These are phyloP conservation scores for Nudaria mundana DNA, from an alignment of 2,888 invertebrate species.

Conservation along the genomic window DNA sequence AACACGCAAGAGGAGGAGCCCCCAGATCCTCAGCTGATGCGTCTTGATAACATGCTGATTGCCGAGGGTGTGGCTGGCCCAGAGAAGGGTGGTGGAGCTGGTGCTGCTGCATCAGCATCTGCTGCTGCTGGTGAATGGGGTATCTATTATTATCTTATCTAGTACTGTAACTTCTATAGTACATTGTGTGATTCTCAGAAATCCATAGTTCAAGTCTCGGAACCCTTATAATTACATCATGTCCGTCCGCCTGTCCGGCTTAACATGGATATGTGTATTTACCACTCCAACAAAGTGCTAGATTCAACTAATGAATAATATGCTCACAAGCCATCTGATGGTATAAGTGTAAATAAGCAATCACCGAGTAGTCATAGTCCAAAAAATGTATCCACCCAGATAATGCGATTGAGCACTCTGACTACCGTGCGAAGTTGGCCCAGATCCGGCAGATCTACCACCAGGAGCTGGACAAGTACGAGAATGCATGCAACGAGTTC, in stretches of 20 bases:
- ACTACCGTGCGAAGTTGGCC: slow-evolving; percentile 98
- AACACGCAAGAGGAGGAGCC: slow-evolving; percentile 99
- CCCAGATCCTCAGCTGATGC: slow-evolving; percentile 98
- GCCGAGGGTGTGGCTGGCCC: slow-evolving; percentile 99
- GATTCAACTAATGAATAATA: too few relatives aligned
- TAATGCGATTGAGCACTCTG: slow-evolving; percentile 99
- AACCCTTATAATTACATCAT: too few relatives aligned
- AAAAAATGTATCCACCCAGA: slow-evolving; percentile 83
- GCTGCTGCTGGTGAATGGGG: slow-evolving; percentile 89
- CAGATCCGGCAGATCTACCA: slow-evolving; percentile 99
- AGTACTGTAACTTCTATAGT: too few relatives aligned
- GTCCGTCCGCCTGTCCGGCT: too few relatives aligned
- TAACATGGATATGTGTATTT: too few relatives aligned
- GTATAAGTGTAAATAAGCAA: too few relatives aligned
- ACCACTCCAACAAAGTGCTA: too few relatives aligned
- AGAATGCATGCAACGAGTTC: slow-evolving; percentile 99
- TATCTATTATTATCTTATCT: slow-evolving; percentile 29
- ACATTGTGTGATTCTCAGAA: too few relatives aligned
- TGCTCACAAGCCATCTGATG: too few relatives aligned
- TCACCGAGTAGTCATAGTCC: too few relatives aligned
- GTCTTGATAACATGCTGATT: slow-evolving; percentile 99
- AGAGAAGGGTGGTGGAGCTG: slow-evolving; percentile 94
- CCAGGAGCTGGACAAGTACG: slow-evolving; percentile 99
- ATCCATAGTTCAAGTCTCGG: too few relatives aligned
- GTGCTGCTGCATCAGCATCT: slow-evolving; percentile 93